Base-by-base conservation (phyloP, 2,113 vertebrate species). In the Rhinolophus ferrumequinum region DNA sequence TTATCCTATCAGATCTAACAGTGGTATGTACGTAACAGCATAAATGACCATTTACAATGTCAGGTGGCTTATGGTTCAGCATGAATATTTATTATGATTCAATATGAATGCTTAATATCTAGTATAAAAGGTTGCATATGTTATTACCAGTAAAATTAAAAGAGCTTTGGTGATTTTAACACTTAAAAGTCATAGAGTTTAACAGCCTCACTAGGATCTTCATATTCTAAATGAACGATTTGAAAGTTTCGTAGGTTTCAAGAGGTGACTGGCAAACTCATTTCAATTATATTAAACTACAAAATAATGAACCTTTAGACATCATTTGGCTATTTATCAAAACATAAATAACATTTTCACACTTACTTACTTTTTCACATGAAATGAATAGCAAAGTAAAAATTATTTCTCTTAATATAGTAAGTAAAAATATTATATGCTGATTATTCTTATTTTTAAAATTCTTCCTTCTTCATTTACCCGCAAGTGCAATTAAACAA, bases 81-180 rank as follows among this genome's bases (percentile, higher is more conserved):
- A 93, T 95, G 54, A 88, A 90, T 97, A 89, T 94, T 94, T 96
- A 96, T 88, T 92, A 58, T 77, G 50, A 88, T 77, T 97, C 95
- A 94, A 93, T 87, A 85, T 86, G 79, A 76, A 88, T 91, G 90
- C n/a, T 82, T 94, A 93, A 70, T 96, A 92, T 80, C 14, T 6
- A 89, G 30, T 92, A 91, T 88, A 77, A 88, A 94, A 79, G 54
- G 28, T 22, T 76, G 38, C 90, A 69, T 94, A 73, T 97, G 67
- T 58, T 83, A 77, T 93, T 95, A 88, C 35, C 56, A 90, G 76
- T 89, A 90, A 89, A 96, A 96, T 88, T 92, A 90, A 90, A 97
- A 30, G 52, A 56, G 13, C 72, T 84, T 73, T 88, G 38, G 72
- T 94, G 90, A 90, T 69, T 93, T 95, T 96, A 96, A 72, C 70